Evolutionary conservation across 2,113 vertebrate genomes (phyloP).

Genomic region (Craseonycteris thonglongyai): DNA sequence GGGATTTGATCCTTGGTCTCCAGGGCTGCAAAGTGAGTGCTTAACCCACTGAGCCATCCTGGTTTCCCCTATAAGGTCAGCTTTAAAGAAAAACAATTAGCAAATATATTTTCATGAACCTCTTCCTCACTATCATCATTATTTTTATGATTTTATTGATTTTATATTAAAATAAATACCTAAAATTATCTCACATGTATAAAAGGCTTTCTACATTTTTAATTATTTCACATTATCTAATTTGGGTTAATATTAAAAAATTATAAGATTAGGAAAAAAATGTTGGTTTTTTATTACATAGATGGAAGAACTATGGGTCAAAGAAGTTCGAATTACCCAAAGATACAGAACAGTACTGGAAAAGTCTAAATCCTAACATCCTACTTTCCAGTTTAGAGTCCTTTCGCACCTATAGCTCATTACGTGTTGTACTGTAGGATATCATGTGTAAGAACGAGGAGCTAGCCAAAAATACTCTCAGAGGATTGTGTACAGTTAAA

Average conservation of each 20-base stretch:
- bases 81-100: background rate
- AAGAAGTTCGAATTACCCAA: background rate
- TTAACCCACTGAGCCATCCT: too few species aligned
- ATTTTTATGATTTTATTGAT: background rate
- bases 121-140: background rate
- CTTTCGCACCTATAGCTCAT: background rate
- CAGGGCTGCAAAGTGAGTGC: too few species aligned
- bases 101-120: background rate
- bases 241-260: background rate
- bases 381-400: background rate
- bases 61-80: too few species aligned
- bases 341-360: background rate
- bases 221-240: background rate
- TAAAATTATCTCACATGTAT: background rate
- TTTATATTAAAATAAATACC: background rate
- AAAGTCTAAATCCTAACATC: background rate
- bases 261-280: background rate
- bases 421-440: background rate
- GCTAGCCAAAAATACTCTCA: background rate
- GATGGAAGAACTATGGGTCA: background rate
- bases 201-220: background rate
- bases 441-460: background rate
- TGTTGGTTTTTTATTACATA: background rate
- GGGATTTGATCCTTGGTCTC: too few species aligned
- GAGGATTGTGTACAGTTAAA: background rate